Conservation (phyloP, 2,113 vertebrate genomes). For the Syngnathus scovelli region DNA sequence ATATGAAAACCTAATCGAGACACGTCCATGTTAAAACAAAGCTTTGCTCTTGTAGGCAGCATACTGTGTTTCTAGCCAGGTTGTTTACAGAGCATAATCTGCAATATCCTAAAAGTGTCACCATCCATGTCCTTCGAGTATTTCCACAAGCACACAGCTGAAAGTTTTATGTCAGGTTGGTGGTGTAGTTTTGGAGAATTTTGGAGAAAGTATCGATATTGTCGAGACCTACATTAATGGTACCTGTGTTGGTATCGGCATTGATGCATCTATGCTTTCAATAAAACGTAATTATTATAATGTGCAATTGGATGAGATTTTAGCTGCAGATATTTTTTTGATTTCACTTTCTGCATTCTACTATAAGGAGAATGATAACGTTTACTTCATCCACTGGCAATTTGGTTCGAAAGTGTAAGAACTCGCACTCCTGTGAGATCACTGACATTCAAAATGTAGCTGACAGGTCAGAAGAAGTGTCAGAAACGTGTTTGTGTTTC, state of each 20-base stretch:
- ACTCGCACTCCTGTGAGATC: conserved; percentile 33
- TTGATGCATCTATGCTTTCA: background rate
- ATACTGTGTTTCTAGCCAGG: background rate
- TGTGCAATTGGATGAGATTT: background rate
- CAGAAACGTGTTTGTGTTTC: conserved; percentile 38
- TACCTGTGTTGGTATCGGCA: background rate
- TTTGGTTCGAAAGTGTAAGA: conserved; percentile 38
- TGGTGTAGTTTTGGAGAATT: background rate
- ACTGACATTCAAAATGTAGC: conserved; percentile 18
- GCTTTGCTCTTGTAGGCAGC: background rate
- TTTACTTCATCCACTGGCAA: conserved; percentile 22
- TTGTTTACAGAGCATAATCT: background rate
- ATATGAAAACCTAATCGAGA: no score
- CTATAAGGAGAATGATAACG: background rate
- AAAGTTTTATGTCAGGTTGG: background rate
- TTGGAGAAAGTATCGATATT: background rate
- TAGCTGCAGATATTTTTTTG: background rate
- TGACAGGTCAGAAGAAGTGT: conserved; percentile 34
- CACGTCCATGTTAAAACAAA: background rate
- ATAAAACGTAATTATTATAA: conserved; percentile 10
- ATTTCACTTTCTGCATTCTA: background rate
- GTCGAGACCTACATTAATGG: background rate
- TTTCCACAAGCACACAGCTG: background rate
- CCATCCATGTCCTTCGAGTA: background rate
- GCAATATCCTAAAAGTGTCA: background rate